Evolutionary conservation across 2,113 vertebrate species (phyloP), one percentile per base, ranked within the genome.

Genomic region (Xyliphius kryptos): DNA sequence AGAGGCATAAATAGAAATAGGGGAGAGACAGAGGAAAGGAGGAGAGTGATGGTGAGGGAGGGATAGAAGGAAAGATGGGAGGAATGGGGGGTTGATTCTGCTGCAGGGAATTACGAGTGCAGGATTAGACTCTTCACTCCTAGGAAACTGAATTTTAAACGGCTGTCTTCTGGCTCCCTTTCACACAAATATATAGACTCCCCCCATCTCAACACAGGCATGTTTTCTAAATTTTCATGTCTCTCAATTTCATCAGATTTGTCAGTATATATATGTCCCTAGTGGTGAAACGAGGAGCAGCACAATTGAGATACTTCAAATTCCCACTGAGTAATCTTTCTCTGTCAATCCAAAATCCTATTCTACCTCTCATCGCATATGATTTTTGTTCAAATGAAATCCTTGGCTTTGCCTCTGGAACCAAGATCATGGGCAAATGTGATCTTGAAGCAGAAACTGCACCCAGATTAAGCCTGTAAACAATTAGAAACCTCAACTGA

Each of bases 131-230:
- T 95, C 94, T 92, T 95, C 95, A 94, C 92, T 97, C 89, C 85
- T 91, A 97, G 94, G 91, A 97, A 97, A 94, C 94, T 91, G 93
- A 97, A 98, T 98, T 97, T 95, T 91, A 97, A 98, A 97, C 89
- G 91, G 83, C 86, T 89, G 86, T 88, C 87, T 89, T 80, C 83
- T 85, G 84, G 80, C 85, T 87, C 67, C 59, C 80, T 74, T 80
- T 80, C 81, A 79, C 71, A 52, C 67, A 79, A 74, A 78, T 10
- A 78, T 75, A 67, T 67, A 70, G 63, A 57, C 76, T 57, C 69
- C 61, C 57, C 49, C 67, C 38, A 36, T 16, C 48, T 37, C 49
- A 67, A 40, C 41, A 53, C 55, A 50, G 72, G 69, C 60, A 14
- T 66, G 52, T 26, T 73, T 75, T 71, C 74, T 75, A 69, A 40